Percentiles rank a stretch among this genome's conserved stretches.
Evolutionary conservation across 2,888 invertebrate genomes (phyloP).

Genomic region (Drosophila recens): DNA sequence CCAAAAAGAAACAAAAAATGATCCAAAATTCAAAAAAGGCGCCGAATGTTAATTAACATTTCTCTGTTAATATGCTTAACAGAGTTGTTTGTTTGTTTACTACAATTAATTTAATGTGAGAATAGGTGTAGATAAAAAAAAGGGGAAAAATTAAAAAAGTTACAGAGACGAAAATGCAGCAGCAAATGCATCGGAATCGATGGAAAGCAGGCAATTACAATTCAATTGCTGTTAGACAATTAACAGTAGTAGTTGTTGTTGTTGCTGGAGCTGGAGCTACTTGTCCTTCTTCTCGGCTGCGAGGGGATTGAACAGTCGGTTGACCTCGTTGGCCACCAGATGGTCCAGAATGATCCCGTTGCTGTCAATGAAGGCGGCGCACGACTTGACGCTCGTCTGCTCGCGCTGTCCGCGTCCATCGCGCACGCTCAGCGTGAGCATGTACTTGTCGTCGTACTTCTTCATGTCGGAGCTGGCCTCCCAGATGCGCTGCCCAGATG

Average conservation of each 20-base stretch:
- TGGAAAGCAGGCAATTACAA: slow-evolving; percentile 11
- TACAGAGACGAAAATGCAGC: neutral
- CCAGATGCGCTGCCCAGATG: slow-evolving; percentile 93
- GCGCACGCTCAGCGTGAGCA: slow-evolving; percentile 90
- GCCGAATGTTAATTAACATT: too few species aligned
- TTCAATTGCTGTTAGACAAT: slow-evolving; percentile 2
- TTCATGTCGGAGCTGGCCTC: slow-evolving; percentile 96
- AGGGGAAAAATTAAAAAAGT: neutral
- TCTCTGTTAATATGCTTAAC: too few species aligned
- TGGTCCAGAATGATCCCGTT: slow-evolving; percentile 93
- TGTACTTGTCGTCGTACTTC: slow-evolving; percentile 98
- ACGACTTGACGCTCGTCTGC: slow-evolving; percentile 91
- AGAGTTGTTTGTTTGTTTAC: slow-evolving; percentile 24
- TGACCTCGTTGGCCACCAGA: slow-evolving; percentile 92
- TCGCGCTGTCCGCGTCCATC: slow-evolving; percentile 90
- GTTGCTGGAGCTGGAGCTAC: slow-evolving; percentile 85
- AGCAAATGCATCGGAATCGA: slow-evolving; percentile 7
- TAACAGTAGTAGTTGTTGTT: slow-evolving; percentile 6
- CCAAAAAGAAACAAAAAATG: too few species aligned
- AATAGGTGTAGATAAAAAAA: slow-evolving; percentile 24
- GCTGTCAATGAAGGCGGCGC: slow-evolving; percentile 95
- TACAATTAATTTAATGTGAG: slow-evolving; percentile 61
- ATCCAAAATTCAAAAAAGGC: too few species aligned
- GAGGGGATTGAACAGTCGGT: slow-evolving; percentile 92
- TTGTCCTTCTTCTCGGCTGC: slow-evolving; percentile 92